Percentiles rank a stretch among this genome's conserved stretches.
phyloP scores from a whole-genome alignment of 2,888 invertebrate genomes.

The Sminthurinus aureus region DNA sequence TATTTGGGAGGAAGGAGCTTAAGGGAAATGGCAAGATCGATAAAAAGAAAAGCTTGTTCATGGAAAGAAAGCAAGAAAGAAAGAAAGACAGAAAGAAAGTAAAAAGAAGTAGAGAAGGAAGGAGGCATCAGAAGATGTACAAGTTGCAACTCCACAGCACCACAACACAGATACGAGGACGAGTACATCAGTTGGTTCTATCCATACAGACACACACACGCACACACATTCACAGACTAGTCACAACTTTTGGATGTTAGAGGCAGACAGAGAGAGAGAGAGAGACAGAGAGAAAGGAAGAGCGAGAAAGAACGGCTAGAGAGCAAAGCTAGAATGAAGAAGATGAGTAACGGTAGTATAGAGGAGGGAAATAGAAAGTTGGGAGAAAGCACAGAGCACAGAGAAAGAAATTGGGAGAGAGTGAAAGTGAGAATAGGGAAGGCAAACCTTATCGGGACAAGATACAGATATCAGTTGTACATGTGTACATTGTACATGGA shows the following conservation, averaged over 20 bases:
- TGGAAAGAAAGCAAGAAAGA: slow-evolving; percentile 36
- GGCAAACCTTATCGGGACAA: background rate
- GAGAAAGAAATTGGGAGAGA: slow-evolving; percentile 7
- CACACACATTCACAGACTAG: background rate
- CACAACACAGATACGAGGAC: background rate
- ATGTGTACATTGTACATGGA: background rate
- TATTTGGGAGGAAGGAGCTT: slow-evolving; percentile 47
- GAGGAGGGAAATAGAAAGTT: background rate
- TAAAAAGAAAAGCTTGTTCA: slow-evolving; percentile 44
- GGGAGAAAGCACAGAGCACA: background rate
- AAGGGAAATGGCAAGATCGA: slow-evolving; percentile 50
- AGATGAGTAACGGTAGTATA: slow-evolving; percentile 23
- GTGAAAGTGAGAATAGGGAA: background rate
- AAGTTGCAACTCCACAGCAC: slow-evolving; percentile 1
- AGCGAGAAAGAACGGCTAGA: too few species aligned
- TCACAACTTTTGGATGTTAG: slow-evolving; percentile 8
- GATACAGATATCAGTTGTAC: background rate
- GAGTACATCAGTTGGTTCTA: background rate
- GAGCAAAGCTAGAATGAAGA: slow-evolving; percentile 27
- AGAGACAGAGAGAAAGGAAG: background rate
- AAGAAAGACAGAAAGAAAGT: slow-evolving; percentile 1
- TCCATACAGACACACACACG: background rate
- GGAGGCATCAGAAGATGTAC: background rate
- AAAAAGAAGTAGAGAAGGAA: slow-evolving; percentile 22
- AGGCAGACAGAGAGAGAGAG: slow-evolving; percentile 11